phyloP scores from a whole-genome alignment of 1,140 invertebrate genomes.

The Macrostomum lignano region DNA sequence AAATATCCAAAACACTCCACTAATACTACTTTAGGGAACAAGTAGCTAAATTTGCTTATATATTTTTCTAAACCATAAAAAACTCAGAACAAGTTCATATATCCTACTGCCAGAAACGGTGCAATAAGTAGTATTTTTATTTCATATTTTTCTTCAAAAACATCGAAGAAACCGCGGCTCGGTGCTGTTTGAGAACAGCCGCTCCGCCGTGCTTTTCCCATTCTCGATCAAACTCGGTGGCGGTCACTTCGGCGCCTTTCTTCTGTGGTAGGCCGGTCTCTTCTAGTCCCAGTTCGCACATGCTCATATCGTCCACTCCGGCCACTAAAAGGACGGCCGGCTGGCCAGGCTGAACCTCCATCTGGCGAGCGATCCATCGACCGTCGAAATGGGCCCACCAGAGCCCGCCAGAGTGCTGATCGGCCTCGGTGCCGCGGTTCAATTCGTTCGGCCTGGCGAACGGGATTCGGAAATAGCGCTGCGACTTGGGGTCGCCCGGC shows the following conservation, averaged over 20 bases:
- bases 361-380: slow-evolving; percentile 77
- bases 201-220: slow-evolving; percentile 20
- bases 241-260: slow-evolving; percentile 70
- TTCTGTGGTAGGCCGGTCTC: slow-evolving; percentile 80
- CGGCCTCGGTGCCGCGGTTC: slow-evolving; percentile 36
- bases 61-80: too few species aligned
- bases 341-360: slow-evolving; percentile 77
- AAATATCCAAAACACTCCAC: too few species aligned
- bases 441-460: too few species aligned
- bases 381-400: slow-evolving; percentile 97
- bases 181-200: slow-evolving; percentile 2
- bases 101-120: too few species aligned
- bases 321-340: slow-evolving; percentile 54
- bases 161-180: too few species aligned
- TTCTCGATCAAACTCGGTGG: slow-evolving; percentile 31
- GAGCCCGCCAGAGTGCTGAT: slow-evolving; percentile 39
- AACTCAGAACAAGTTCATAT: too few species aligned
- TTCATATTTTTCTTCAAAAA: too few species aligned
- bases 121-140: too few species aligned
- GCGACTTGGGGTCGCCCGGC: slow-evolving; percentile 28
- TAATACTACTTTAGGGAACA: too few species aligned
- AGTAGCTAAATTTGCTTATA: too few species aligned
- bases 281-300: slow-evolving; percentile 78
- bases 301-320: slow-evolving; percentile 78
- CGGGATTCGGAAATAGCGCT: slow-evolving; percentile 72